Base-by-base conservation (phyloP, 2,797 vertebrate species). In the Orientallactaga sibirica region DNA sequence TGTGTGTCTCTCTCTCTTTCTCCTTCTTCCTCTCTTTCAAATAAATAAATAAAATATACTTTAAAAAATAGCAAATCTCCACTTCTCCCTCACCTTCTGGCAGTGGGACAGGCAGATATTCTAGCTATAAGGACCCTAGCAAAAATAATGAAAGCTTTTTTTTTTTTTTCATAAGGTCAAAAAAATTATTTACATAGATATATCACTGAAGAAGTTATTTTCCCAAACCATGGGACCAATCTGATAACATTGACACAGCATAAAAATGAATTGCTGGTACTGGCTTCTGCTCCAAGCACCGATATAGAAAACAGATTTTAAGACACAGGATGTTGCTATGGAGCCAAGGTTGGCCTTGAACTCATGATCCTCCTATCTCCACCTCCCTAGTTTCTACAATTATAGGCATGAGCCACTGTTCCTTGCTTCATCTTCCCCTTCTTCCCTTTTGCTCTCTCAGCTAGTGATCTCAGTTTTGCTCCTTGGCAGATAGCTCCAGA, bases 221-320 rank as follows among this genome's bases (percentile, higher is more conserved):
- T 2, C 29, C 61, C 20, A 96, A 97, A 95, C 80, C 91, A 93
- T 80, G 91, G 81, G 85, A 82, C 24, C 19, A 41, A 64, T 95
- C n/a, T 64, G 66, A 67, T 27, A 91, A 90, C 37, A 37, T 33
- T 20, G 80, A 62, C n/a, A 61, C 5, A 25, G 43, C 70, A 27
- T 81, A 25, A 55, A 78, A 29, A 55, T 68, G 27, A 7, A 68
- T 19, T 27, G 27, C 5, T 43, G 43, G 70, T 76, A 81, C 67
- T 5, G 1, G n/a, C 91, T 88, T 93, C 70, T 86, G 71, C 52
- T 88, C 64, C 22, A 52, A 90, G 76, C 33, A 67, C 19, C 55
- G 67, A 25, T 67, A 80, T 89, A 81, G 27, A 41, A 83, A 2
- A 29, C 27, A 0, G 55, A 27, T 25, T 68, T 88, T 18, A 55